These are phyloP conservation scores for Hoplodrina blanda DNA, from an alignment of 2,888 invertebrate species.

Conservation along the genomic window DNA sequence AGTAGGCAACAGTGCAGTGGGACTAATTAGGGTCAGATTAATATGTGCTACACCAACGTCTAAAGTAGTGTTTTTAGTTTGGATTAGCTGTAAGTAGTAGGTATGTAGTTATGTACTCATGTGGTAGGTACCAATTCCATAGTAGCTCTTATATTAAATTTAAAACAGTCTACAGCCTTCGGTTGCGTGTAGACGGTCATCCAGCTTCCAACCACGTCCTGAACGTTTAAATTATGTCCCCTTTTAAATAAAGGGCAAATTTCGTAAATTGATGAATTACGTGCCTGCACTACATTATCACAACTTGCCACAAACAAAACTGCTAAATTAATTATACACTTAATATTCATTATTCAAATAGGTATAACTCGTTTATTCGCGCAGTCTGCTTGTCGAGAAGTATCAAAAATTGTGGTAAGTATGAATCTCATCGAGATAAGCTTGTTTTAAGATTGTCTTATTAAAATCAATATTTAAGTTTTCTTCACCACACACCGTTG, in stretches of 20 bases:
- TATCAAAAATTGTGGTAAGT: constrained; percentile 13
- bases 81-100: neutral
- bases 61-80: constrained; percentile 2
- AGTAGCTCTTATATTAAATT: constrained; percentile 67
- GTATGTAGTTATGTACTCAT: neutral
- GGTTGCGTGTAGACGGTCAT: constrained; percentile 72
- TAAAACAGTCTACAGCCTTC: constrained; percentile 67
- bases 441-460: constrained; percentile 36
- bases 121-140: constrained; percentile 65
- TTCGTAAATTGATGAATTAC: constrained; percentile 35
- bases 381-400: constrained; percentile 16
- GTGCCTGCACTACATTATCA: constrained; percentile 36
- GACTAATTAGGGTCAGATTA: constrained; percentile 1
- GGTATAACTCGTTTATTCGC: constrained; percentile 49
- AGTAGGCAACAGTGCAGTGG: neutral
- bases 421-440: constrained; percentile 3
- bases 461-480: constrained; percentile 46
- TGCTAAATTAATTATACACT: constrained; percentile 41
- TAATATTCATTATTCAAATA: constrained; percentile 55
- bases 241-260: constrained; percentile 61
- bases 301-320: constrained; percentile 34
- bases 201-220: constrained; percentile 70
- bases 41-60: neutral
- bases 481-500: constrained; percentile 31
- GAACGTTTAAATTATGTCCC: constrained; percentile 57